phyloP scores from a whole-genome alignment of 2,888 invertebrate genomes.

The Lochmaea capreae region DNA sequence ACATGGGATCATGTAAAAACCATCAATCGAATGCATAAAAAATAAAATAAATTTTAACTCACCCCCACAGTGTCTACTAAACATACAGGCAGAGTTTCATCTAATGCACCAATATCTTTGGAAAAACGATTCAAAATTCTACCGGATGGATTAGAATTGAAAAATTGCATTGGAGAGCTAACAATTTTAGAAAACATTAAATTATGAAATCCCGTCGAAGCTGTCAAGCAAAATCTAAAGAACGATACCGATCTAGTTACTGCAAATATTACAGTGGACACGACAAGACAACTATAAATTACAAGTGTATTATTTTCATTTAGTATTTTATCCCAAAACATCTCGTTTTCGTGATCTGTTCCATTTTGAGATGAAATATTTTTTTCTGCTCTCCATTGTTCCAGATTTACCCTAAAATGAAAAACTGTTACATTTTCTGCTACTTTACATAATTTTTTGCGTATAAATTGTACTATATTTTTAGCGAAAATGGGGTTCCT shows the following conservation, averaged over 20 bases:
- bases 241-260: slow-evolving; percentile 64
- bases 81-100: slow-evolving; percentile 65
- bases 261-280: slow-evolving; percentile 61
- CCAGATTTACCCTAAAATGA: slow-evolving; percentile 48
- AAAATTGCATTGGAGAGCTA: slow-evolving; percentile 73
- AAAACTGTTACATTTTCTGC: neutral
- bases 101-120: slow-evolving; percentile 73
- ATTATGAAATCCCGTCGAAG: slow-evolving; percentile 69
- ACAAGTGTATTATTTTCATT: slow-evolving; percentile 59
- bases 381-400: slow-evolving; percentile 69
- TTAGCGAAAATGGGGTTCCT: no score
- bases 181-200: slow-evolving; percentile 68
- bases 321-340: slow-evolving; percentile 21
- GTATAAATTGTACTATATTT: no score
- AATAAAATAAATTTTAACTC: neutral
- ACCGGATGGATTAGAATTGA: slow-evolving; percentile 73
- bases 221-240: slow-evolving; percentile 67
- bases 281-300: slow-evolving; percentile 54
- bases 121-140: slow-evolving; percentile 76
- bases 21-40: neutral
- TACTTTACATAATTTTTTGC: no score
- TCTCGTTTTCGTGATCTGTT: neutral
- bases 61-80: slow-evolving; percentile 64
- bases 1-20: no score
- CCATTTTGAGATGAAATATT: slow-evolving; percentile 56